Base-by-base conservation (phyloP, 2,888 invertebrate species). In the Latheticus oryzae region DNA sequence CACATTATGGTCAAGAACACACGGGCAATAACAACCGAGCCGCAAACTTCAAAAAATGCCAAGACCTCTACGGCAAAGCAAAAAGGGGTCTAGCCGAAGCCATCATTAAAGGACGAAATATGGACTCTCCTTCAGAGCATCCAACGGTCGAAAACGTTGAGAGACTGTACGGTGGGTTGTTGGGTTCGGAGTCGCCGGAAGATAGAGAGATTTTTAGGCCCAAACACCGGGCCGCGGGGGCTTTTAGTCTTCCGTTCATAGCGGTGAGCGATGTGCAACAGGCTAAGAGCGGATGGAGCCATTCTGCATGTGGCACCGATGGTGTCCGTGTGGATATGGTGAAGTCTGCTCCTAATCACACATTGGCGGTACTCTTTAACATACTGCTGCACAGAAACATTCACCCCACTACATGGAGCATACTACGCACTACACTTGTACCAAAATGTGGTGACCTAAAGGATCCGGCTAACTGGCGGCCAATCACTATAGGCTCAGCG, bases 401-500 rank as follows among this genome's bases (percentile, higher is more conserved):
- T n/a, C n/a, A n/a, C n/a, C n/a, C n/a, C n/a, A n/a, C n/a, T n/a
- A n/a, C n/a, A n/a, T 7, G 8, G 33, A 5, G 13, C 2, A 3
- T 16, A 3, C 1, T 35, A 1, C 21, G 64, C 1, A 67, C 67
- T 0, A 47, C 58, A 0, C 55, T 67, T 0, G 7, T 64, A 1
- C 62, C 60, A 2, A 67, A 67, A 12, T 56, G 45, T 2, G 62
- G 64, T 3, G 64, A 70, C 19, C 13, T 48, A 2, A 26, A 1
- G 1, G 43, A 62, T 5, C 43, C 66, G 0, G 28, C 47, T 0
- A 73, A 72, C 53, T 72, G 70, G 69, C 35, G 71, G 5, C 72
- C 71, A 0, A 68, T 73, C 1, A 70, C 73, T 5, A 69, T 73
- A 16, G 62, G 64, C 1, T 66, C 67, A 0, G 62, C 65, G 0